Conservation (phyloP, 2,113 vertebrate genomes). For the Nicator chloris region DNA sequence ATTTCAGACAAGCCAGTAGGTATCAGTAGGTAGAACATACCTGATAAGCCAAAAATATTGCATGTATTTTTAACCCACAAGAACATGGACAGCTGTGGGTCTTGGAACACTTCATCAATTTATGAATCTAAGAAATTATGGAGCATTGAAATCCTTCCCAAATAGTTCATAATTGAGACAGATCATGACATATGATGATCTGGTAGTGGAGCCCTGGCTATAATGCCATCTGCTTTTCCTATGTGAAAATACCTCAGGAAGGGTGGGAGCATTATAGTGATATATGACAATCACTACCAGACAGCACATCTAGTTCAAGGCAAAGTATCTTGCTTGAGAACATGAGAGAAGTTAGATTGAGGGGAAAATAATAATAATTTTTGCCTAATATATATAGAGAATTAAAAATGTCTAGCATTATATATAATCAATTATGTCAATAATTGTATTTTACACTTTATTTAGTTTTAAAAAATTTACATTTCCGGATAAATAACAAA, state of each 20-base stretch:
- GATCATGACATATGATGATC: neutral
- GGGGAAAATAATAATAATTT: neutral
- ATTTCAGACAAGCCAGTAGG: neutral
- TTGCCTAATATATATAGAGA: neutral
- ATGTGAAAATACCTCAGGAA: neutral
- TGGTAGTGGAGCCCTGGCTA: neutral
- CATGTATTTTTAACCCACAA: neutral
- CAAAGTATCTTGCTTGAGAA: neutral
- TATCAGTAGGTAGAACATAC: neutral
- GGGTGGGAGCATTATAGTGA: neutral
- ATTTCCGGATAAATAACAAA: neutral
- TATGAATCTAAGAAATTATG: neutral
- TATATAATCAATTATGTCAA: neutral
- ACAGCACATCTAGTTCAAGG: neutral
- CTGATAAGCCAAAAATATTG: neutral
- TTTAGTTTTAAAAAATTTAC: neutral
- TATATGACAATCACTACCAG: neutral
- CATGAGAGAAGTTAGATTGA: neutral
- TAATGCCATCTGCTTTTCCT: neutral
- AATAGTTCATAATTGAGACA: neutral
- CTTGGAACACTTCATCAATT: neutral
- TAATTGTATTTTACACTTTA: neutral
- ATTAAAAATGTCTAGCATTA: neutral
- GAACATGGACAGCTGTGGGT: neutral
- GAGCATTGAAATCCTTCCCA: neutral